These are phyloP conservation scores for Exocentrus adspersus DNA, from an alignment of 2,888 invertebrate species.

Conservation along the genomic window DNA sequence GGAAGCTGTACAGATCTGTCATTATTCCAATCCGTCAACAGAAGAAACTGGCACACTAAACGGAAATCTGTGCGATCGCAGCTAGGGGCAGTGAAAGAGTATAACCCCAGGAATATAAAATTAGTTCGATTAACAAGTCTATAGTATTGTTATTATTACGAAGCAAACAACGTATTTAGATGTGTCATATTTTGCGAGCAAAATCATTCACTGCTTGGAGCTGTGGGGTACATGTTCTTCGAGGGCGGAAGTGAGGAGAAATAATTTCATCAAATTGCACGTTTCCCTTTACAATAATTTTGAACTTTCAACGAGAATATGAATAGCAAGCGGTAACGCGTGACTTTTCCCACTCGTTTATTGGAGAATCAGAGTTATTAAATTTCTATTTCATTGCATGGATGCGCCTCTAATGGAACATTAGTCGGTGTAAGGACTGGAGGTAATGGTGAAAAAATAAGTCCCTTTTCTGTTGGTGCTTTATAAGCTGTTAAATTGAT, in stretches of 20 bases:
- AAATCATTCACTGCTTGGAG: not conserved
- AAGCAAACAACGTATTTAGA: not conserved
- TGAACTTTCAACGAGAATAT: conserved; percentile 6
- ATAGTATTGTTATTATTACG: not conserved
- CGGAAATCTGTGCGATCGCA: not conserved
- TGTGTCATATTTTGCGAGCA: not conserved
- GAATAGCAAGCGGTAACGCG: conserved; percentile 1
- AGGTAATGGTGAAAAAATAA: not conserved
- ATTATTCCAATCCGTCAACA: not conserved
- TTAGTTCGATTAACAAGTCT: not conserved
- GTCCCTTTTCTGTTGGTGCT: conserved; percentile 2
- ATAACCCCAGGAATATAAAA: too few species aligned
- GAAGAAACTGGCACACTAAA: not conserved
- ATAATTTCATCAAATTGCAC: conserved; percentile 18
- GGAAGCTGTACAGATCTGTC: not conserved
- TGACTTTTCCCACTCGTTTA: conserved; percentile 12
- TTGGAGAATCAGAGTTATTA: conserved; percentile 7
- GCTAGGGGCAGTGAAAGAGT: not conserved
- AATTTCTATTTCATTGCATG: conserved; percentile 16
- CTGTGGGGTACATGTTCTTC: not conserved
- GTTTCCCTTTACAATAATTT: conserved; percentile 13
- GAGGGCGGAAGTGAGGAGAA: conserved; percentile 8
- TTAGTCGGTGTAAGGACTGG: not conserved
- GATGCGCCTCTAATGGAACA: conserved; percentile 7
- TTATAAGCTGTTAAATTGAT: not conserved